Base-by-base conservation (phyloP, 2,797 vertebrate genomes). In the Potorous gilbertii region DNA sequence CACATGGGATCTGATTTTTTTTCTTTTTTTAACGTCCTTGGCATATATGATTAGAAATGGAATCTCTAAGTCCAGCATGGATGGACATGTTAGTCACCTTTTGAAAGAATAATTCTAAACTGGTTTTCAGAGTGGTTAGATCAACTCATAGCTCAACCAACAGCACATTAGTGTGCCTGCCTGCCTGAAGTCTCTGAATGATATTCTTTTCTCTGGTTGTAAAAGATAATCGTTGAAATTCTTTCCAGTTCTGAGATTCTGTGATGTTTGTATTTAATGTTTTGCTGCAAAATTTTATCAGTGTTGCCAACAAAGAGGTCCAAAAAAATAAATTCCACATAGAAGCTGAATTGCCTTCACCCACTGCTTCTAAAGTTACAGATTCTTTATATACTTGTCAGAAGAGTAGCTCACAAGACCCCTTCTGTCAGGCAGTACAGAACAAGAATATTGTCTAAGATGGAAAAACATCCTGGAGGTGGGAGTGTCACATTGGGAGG, bases 271-370 rank as follows among this genome's bases (percentile, higher is more conserved):
- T 29, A 96, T 92, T 90, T 95, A 91, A 95, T 59, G 93, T 50
- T 66, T 1, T 55, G 94, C 54, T 6, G 62, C 27, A 66, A 52
- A 56, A 46, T 55, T 54, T 52, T 10, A 93, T 90, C 94, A 91
- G 94, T 92, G 59, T 66, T 92, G 46, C 6, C 14, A 66, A 55
- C 16, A 91, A 92, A 66, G 29, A 28, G 10, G 91, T 94, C 92
- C 91, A 55, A 95, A 94, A 94, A 97, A 94, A 91, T 90, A 50
- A 96, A 96, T 55, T 90, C 90, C 54, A 56, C 27, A 92, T 2
- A 57, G 24, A 92, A 87, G 46, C 6, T 91, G 40, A 55, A 27
- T 56, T 96, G 40, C 46, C 34, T 87, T 87, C 74, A 87, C 6
- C 56, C 13, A 8, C 12, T 50, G 13, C 24, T 94, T 92, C 54